phyloP scores from a whole-genome alignment of 2,113 vertebrate genomes.

The Centrocercus urophasianus region DNA sequence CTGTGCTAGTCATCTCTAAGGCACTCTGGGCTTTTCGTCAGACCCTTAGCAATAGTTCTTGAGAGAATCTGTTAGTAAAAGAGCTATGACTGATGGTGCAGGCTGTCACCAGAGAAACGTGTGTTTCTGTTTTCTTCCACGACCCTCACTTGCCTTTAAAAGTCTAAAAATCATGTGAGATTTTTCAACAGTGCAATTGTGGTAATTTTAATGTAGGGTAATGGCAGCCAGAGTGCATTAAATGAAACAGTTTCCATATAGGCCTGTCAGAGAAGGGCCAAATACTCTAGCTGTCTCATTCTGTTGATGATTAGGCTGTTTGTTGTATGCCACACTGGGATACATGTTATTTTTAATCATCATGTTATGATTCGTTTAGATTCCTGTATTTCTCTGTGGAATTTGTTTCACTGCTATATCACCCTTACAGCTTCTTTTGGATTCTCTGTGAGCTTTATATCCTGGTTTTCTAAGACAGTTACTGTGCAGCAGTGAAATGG shows the following conservation, averaged over 20 bases:
- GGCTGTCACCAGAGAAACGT: not conserved
- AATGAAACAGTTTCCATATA: not conserved
- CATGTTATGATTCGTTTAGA: not conserved
- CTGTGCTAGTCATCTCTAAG: not conserved
- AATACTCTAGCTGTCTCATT: not conserved
- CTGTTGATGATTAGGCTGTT: not conserved
- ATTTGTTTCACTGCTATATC: not conserved
- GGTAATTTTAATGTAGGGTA: not conserved
- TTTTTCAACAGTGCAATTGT: not conserved
- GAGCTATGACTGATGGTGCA: not conserved
- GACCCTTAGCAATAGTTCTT: not conserved
- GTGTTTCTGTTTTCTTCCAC: not conserved
- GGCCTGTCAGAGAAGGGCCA: not conserved
- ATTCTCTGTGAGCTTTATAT: not conserved
- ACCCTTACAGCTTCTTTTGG: not conserved
- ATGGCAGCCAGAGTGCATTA: conserved; percentile 8
- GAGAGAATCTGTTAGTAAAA: not conserved
- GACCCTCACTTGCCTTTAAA: not conserved
- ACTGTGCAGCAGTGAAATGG: not conserved
- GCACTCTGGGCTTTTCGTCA: not conserved
- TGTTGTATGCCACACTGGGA: not conserved
- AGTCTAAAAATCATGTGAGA: not conserved
- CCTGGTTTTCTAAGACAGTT: not conserved
- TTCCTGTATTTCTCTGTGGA: not conserved
- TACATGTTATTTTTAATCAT: not conserved